Conservation (phyloP, 2,888 invertebrate genomes). For the Daptonema setosum region DNA sequence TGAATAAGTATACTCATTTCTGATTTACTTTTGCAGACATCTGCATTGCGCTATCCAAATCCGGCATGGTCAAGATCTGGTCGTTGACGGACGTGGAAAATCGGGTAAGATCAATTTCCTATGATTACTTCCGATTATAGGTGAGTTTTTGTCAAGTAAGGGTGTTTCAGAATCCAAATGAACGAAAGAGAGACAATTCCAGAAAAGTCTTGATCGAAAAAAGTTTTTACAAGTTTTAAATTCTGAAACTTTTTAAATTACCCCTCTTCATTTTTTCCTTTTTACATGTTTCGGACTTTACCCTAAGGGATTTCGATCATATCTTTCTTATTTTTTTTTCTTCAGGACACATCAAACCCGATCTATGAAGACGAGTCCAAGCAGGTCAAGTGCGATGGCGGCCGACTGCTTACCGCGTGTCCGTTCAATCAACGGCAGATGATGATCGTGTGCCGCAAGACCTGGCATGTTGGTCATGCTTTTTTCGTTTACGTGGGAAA, state of each 20-base stretch:
- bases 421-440: slow-evolving; percentile 86
- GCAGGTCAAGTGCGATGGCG: slow-evolving; percentile 77
- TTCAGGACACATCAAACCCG: slow-evolving; percentile 12
- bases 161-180: too few species aligned
- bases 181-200: too few species aligned
- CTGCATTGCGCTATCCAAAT: slow-evolving; percentile 21
- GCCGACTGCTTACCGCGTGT: slow-evolving; percentile 74
- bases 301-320: background rate
- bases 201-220: too few species aligned
- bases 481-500: background rate
- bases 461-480: slow-evolving; percentile 55
- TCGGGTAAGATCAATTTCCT: background rate
- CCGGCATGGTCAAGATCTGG: slow-evolving; percentile 27
- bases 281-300: too few species aligned
- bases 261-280: too few species aligned
- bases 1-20: too few species aligned
- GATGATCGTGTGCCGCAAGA: slow-evolving; percentile 80
- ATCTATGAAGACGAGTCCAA: slow-evolving; percentile 88
- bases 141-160: too few species aligned
- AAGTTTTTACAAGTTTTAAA: too few species aligned
- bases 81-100: slow-evolving; percentile 19
- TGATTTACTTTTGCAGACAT: slow-evolving; percentile 11
- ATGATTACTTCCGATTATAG: too few species aligned
- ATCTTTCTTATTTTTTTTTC: background rate
- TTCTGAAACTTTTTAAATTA: too few species aligned